Conservation (phyloP, 2,113 vertebrate species). For the Albula glossodonta region DNA sequence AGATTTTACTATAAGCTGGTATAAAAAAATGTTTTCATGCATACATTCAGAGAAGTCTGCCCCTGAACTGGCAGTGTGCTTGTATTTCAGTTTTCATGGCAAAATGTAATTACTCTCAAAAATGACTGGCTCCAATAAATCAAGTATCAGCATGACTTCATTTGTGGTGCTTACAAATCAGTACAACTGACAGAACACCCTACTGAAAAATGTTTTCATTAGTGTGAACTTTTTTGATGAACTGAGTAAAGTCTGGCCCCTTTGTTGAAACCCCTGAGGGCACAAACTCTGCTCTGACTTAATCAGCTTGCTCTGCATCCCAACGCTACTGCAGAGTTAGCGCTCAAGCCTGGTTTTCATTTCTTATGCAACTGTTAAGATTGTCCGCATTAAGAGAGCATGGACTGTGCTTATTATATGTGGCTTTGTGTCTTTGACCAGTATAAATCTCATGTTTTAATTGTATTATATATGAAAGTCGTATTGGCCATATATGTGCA, state of each 20-base stretch:
- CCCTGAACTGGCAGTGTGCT: background rate
- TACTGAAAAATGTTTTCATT: background rate
- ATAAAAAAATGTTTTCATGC: too few relatives aligned
- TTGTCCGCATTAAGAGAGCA: background rate
- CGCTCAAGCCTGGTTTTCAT: background rate
- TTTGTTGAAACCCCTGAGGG: background rate
- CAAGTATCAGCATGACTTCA: background rate
- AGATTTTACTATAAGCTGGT: too few relatives aligned
- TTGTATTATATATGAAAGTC: background rate
- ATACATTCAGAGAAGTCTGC: background rate
- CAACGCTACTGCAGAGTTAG: too few relatives aligned
- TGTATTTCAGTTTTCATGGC: background rate
- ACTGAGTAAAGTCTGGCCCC: background rate
- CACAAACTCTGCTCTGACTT: background rate
- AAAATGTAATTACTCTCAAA: background rate
- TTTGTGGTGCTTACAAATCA: background rate
- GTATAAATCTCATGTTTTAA: background rate
- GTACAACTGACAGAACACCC: background rate
- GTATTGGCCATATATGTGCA: slow-evolving; percentile 2
- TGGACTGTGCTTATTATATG: background rate
- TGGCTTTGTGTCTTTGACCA: background rate
- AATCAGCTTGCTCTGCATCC: background rate
- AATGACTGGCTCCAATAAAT: background rate
- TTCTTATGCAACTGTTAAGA: background rate
- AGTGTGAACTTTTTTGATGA: background rate